Evolutionary conservation across 2,888 invertebrate species (phyloP), one percentile per base, ranked within the genome.

Genomic region (Platycheirus albimanus): DNA sequence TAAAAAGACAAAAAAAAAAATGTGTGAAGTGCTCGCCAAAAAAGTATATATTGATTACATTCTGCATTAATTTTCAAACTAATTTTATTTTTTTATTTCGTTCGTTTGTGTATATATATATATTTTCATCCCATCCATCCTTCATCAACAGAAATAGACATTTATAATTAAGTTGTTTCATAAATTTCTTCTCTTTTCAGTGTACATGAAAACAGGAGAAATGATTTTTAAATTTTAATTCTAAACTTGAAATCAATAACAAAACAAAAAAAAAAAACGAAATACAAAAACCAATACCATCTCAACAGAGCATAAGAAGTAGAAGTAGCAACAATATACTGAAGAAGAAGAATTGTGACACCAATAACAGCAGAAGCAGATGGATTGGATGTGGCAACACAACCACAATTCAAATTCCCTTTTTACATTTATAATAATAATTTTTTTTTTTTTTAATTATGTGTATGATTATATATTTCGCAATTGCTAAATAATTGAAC

Each of bases 171-270:
- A 67, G 6, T 56, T 72, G n/a, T 77, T 83, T 83, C 64, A 78
- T 64, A 64, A 63, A 78, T 83, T 83, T 83, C 83, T 83, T 83
- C 83, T 83, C 85, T 86, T 91, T 91, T 19, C 93, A 94, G 94
- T 90, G 94, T 94, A 87, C 94, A 94, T 90, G 93, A 94, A 91
- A 94, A 93, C 89, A 92, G 93, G 88, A 93, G 93, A 84, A 85
- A 83, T 84, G 76, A 84, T 54, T 85, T 80, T 77, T 84, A 84
- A 85, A 74, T 74, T 77, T 84, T 72, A 78, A 84, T 74, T 79
- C 63, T 84, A 79, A 84, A 66, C 67, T 66, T 70, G 63, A 72
- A 51, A 81, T 38, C 58, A 45, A n/a, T n/a, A n/a, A 4, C 24
- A 24, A 24, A 24, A 24, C 6, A 24, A 24, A 33, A 4, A 33